phyloP scores from a whole-genome alignment of 1,140 invertebrate genomes.

The Pseudomyrmex concolor region DNA sequence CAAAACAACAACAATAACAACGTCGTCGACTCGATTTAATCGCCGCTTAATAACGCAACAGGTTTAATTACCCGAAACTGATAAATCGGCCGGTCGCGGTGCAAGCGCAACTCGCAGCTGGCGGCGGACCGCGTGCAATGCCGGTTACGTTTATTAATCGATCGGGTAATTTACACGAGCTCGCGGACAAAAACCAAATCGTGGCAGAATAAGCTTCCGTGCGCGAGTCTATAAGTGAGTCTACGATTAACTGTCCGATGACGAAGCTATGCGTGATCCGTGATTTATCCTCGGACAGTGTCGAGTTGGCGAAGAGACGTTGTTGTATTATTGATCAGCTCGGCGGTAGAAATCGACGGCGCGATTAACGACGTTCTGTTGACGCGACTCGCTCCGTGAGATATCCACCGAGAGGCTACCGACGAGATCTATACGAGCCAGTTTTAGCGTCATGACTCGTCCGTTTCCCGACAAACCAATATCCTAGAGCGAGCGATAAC shows the following conservation, averaged over 20 bases:
- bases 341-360: slow-evolving; percentile 48
- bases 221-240: slow-evolving; percentile 1
- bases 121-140: slow-evolving; percentile 2
- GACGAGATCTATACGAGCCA: slow-evolving; percentile 25
- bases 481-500: slow-evolving; percentile 13
- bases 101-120: slow-evolving; percentile 28
- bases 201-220: slow-evolving; percentile 13
- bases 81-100: slow-evolving; percentile 43
- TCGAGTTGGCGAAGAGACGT: not conserved
- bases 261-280: slow-evolving; percentile 15
- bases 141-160: slow-evolving; percentile 57
- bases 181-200: slow-evolving; percentile 47
- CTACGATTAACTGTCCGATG: slow-evolving; percentile 36
- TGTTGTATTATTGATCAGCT: slow-evolving; percentile 58
- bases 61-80: slow-evolving; percentile 62
- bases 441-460: slow-evolving; percentile 21
- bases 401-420: slow-evolving; percentile 7
- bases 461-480: slow-evolving; percentile 1
- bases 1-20: slow-evolving; percentile 12
- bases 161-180: slow-evolving; percentile 52
- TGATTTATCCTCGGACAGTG: slow-evolving; percentile 50
- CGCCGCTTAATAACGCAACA: slow-evolving; percentile 59
- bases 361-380: slow-evolving; percentile 55
- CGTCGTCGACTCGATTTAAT: slow-evolving; percentile 43
- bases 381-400: slow-evolving; percentile 15